phyloP scores from a whole-genome alignment of 2,797 vertebrate genomes.

The Leptodactylus fallax region DNA sequence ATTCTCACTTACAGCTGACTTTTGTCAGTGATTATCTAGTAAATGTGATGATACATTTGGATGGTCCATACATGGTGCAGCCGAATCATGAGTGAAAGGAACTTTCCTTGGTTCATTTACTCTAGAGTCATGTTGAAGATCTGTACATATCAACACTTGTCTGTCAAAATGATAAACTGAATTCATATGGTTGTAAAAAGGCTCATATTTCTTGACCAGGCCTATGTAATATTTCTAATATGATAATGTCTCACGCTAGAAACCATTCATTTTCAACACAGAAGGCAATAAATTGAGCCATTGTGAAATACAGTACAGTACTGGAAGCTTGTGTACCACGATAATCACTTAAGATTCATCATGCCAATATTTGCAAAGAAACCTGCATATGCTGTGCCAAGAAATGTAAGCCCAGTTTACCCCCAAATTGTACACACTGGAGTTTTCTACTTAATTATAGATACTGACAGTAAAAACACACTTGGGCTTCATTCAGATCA shows the following conservation, averaged over 20 bases:
- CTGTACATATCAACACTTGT: slow-evolving; percentile 9
- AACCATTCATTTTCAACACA: not conserved
- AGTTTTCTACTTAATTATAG: too few species aligned
- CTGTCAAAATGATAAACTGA: slow-evolving; percentile 25
- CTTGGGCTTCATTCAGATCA: too few species aligned
- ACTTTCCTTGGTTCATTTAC: slow-evolving; percentile 12
- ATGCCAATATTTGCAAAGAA: too few species aligned
- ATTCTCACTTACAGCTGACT: slow-evolving; percentile 37
- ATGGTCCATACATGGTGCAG: slow-evolving; percentile 28
- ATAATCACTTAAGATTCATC: not conserved
- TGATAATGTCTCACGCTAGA: not conserved
- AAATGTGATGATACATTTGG: slow-evolving; percentile 47
- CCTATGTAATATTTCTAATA: not conserved
- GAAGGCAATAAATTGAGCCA: not conserved
- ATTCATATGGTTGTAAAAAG: not conserved
- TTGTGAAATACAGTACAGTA: not conserved
- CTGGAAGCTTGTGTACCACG: not conserved
- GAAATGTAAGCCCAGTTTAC: too few species aligned
- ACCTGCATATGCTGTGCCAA: too few species aligned
- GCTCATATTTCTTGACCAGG: not conserved
- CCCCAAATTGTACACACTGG: too few species aligned
- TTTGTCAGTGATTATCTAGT: slow-evolving; percentile 41
- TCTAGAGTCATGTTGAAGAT: not conserved
- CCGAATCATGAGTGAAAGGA: slow-evolving; percentile 1
- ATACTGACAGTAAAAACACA: too few species aligned